Percentiles rank a stretch among this genome's conserved stretches.
Conservation (phyloP, 64 coral and sea anemone species). For the Cladopsammia gracilis region DNA sequence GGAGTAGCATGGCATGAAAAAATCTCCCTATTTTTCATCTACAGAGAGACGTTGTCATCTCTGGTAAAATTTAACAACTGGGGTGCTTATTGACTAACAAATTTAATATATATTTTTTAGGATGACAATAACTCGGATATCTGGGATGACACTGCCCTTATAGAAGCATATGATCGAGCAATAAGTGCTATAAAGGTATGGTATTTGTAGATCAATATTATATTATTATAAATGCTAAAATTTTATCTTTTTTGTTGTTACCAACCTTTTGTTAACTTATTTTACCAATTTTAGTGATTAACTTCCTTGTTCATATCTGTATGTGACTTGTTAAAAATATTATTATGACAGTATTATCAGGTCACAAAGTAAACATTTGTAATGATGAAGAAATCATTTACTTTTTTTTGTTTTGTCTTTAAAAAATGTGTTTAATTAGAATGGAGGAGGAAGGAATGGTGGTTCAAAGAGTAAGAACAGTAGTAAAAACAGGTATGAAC, state of each 20-base stretch:
- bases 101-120: conserved; percentile 34
- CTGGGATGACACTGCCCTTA: conserved; percentile 97
- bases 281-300: background rate
- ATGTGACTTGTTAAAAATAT: too few species aligned
- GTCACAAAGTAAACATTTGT: too few species aligned
- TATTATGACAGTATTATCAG: background rate
- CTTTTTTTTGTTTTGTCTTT: background rate
- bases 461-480: conserved; percentile 32
- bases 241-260: background rate
- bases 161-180: conserved; percentile 97
- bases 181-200: conserved; percentile 95
- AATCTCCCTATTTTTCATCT: too few species aligned
- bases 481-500: conserved; percentile 54
- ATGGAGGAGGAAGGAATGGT: conserved; percentile 54
- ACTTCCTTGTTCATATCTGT: too few species aligned
- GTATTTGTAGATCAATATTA: background rate
- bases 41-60: too few species aligned
- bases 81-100: background rate
- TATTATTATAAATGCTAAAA: too few species aligned
- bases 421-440: background rate
- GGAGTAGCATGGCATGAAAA: too few species aligned
- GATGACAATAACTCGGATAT: conserved; percentile 71
- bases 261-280: background rate
- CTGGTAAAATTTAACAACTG: too few species aligned
- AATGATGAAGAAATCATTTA: too few species aligned